These are phyloP conservation scores for Halcyon badia DNA, from an alignment of 2,797 vertebrate species.

Conservation along the genomic window DNA sequence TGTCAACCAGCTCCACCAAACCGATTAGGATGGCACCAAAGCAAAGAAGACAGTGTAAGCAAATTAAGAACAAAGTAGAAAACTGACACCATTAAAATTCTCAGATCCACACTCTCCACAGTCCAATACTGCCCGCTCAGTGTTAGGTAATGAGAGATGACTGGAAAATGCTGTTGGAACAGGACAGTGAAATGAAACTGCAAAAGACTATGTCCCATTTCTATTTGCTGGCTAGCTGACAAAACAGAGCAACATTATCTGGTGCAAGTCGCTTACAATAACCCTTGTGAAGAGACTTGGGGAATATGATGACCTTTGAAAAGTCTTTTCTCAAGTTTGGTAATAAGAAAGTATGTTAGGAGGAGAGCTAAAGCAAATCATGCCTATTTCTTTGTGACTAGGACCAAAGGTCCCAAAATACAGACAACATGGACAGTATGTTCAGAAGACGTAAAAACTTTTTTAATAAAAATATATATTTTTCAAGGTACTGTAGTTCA, in stretches of 20 bases:
- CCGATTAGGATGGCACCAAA: not conserved
- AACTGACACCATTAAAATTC: not conserved
- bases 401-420: not conserved
- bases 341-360: not conserved
- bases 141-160: not conserved
- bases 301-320: not conserved
- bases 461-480: rapidly evolving
- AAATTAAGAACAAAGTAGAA: not conserved
- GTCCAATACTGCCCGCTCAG: not conserved
- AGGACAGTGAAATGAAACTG: not conserved
- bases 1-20: not conserved
- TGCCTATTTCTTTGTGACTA: not conserved
- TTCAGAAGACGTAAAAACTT: not conserved
- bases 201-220: not conserved
- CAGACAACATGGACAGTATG: not conserved
- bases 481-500: not conserved
- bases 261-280: not conserved
- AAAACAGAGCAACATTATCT: not conserved
- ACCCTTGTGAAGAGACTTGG: not conserved
- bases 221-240: not conserved
- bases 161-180: not conserved
- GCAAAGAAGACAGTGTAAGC: not conserved
- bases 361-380: not conserved
- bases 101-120: not conserved
- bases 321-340: not conserved